Percentiles rank a stretch among this genome's conserved stretches.
Conservation (phyloP, 2,113 vertebrate genomes). For the Brachypteracias leptosomus region DNA sequence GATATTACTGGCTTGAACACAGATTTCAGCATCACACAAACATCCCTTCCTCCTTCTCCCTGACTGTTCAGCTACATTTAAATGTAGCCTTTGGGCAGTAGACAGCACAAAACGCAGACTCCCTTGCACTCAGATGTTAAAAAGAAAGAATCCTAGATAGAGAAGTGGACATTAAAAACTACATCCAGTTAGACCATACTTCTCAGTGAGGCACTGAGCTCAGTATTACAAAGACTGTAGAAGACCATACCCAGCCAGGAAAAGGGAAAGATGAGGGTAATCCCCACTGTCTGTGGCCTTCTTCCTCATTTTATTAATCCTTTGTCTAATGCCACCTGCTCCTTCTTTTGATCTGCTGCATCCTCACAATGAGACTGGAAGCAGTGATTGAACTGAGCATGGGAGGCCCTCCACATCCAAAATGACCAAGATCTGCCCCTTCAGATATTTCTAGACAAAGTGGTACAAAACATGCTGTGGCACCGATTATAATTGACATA, state of each 20-base stretch:
- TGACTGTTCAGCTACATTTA: neutral
- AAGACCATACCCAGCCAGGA: neutral
- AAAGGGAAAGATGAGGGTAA: neutral
- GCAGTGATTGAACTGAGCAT: neutral
- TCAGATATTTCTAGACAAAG: neutral
- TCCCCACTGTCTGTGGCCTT: neutral
- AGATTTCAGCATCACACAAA: neutral
- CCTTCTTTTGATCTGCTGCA: neutral
- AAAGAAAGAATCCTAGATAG: neutral
- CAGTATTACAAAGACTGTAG: neutral
- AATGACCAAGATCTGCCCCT: neutral
- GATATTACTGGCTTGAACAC: neutral
- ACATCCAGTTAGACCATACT: neutral
- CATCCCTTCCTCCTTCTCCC: neutral
- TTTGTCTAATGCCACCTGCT: neutral
- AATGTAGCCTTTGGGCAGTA: neutral
- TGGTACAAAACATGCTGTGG: rapidly evolving
- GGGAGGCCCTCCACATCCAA: neutral
- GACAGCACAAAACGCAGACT: neutral
- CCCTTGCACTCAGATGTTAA: neutral
- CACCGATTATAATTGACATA: neutral
- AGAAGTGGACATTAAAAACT: neutral
- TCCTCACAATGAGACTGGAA: neutral
- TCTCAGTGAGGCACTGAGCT: neutral
- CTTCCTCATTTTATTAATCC: neutral